Conservation (phyloP, 1,140 invertebrate genomes). For the Stratiolaelaps scimitus region DNA sequence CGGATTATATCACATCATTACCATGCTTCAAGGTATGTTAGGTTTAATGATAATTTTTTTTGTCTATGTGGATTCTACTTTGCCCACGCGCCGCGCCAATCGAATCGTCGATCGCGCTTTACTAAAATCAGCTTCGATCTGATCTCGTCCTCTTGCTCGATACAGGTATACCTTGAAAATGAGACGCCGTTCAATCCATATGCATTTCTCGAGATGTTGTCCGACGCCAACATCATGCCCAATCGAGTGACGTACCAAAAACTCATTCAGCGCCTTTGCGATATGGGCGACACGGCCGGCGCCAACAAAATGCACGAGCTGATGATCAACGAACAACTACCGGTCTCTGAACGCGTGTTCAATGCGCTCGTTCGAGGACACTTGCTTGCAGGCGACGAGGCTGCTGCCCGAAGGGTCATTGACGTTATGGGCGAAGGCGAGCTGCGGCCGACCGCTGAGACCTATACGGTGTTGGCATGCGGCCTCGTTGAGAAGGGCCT, state of each 20-base stretch:
- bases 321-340: not conserved
- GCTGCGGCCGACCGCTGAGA: not conserved
- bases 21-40: too few species aligned
- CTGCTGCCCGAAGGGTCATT: not conserved
- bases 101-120: too few species aligned
- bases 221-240: not conserved
- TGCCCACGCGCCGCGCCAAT: too few species aligned
- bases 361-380: not conserved
- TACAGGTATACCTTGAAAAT: slow-evolving; percentile 10
- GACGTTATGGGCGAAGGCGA: not conserved
- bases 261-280: slow-evolving; percentile 18
- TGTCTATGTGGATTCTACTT: too few species aligned
- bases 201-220: not conserved
- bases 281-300: not conserved
- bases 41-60: too few species aligned
- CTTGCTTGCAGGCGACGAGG: not conserved
- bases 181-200: not conserved
- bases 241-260: slow-evolving; percentile 20
- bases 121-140: too few species aligned
- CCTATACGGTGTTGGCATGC: not conserved
- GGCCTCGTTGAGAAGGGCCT: not conserved
- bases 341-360: not conserved
- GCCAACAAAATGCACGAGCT: slow-evolving; percentile 3
- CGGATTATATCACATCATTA: too few species aligned
- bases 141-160: not conserved